phyloP scores from a whole-genome alignment of 2,797 vertebrate species.

The Epinephelus awoara region DNA sequence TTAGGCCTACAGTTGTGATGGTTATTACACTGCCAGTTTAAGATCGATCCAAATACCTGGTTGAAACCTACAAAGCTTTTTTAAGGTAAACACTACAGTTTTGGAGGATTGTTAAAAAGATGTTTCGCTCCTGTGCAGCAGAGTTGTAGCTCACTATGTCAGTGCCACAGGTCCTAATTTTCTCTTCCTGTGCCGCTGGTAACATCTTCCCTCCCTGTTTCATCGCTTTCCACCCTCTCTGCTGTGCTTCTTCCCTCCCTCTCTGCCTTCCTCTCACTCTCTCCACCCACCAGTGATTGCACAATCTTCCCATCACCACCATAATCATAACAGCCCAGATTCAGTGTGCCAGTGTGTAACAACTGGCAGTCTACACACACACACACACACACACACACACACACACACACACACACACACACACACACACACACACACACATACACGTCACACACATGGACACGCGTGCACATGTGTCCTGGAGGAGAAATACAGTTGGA shows the following conservation, averaged over 20 bases:
- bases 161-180: conserved; percentile 53
- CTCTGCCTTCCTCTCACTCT: conserved; percentile 52
- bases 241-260: conserved; percentile 53
- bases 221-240: conserved; percentile 49
- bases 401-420: conserved; percentile 26
- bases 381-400: conserved; percentile 31
- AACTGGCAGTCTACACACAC: conserved; percentile 42
- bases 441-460: conserved; percentile 9
- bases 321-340: conserved; percentile 70
- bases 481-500: conserved; percentile 83
- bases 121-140: conserved; percentile 1
- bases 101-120: conserved; percentile 23
- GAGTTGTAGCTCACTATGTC: conserved; percentile 11
- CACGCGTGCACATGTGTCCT: conserved; percentile 52
- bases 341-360: conserved; percentile 64
- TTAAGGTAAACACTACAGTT: not conserved
- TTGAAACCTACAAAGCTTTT: conserved; percentile 6
- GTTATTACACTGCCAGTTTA: not conserved
- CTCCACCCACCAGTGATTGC: conserved; percentile 74
- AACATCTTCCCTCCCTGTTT: conserved; percentile 51
- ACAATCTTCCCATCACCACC: conserved; percentile 77
- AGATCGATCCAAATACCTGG: not conserved
- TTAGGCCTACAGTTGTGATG: too few species aligned
- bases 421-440: conserved; percentile 29
- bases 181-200: conserved; percentile 32